A percentile compares a stretch with the other conserved stretches of the same genome.
Conservation (phyloP, 2,113 vertebrate species). For the Genyomyrus donnyi region DNA sequence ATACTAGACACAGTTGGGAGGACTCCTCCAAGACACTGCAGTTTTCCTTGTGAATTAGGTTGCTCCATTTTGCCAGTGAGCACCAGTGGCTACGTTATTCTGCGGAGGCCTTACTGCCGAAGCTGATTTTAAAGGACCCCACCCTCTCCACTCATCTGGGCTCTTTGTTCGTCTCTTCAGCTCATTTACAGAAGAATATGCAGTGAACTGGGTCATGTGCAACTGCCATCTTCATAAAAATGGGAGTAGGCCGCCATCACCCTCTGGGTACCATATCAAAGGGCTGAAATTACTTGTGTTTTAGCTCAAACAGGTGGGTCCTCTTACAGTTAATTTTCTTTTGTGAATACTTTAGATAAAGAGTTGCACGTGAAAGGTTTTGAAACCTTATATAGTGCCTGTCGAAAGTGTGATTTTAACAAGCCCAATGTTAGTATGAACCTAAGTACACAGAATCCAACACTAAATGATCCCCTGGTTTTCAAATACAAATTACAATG, state of each 20-base stretch:
- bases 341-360: background rate
- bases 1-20: background rate
- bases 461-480: background rate
- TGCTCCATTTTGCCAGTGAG: background rate
- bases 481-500: background rate
- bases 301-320: slow-evolving; percentile 2
- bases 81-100: background rate
- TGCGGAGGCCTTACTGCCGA: background rate
- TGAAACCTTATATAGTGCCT: background rate
- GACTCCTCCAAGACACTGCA: background rate
- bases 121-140: background rate
- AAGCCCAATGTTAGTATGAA: background rate
- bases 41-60: background rate
- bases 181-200: background rate
- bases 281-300: background rate
- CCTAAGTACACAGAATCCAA: background rate
- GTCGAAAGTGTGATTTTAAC: background rate
- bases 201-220: background rate
- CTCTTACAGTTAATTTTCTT: background rate
- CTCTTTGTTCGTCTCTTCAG: background rate
- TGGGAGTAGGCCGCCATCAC: background rate
- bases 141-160: background rate
- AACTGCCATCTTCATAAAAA: background rate
- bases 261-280: background rate
- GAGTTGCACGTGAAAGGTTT: background rate